phyloP scores from a whole-genome alignment of 2,797 vertebrate species.

The Podarcis lilfordi region DNA sequence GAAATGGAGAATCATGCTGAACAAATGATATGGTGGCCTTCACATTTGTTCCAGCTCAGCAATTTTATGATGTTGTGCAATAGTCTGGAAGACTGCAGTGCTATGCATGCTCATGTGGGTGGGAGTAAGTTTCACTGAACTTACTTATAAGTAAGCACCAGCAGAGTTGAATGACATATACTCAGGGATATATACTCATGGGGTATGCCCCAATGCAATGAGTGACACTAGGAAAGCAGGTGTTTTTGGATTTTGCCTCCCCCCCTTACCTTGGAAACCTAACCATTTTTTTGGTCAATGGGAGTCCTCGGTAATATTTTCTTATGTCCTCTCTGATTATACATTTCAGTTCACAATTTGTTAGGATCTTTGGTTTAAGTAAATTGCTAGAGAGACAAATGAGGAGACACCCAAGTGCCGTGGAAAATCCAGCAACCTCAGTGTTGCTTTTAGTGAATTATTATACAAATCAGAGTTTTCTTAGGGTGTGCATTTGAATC shows the following conservation, averaged over 20 bases:
- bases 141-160: background rate
- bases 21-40: background rate
- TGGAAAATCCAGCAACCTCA: background rate
- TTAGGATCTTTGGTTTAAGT: background rate
- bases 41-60: background rate
- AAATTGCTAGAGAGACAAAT: background rate
- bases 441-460: background rate
- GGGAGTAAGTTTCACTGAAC: background rate
- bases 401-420: background rate
- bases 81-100: background rate
- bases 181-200: too few relatives aligned
- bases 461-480: slow-evolving; percentile 2
- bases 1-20: background rate
- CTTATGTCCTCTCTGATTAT: background rate
- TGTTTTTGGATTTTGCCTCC: background rate
- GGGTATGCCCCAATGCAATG: background rate
- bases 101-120: background rate
- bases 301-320: background rate
- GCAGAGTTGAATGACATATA: background rate
- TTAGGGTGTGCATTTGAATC: background rate
- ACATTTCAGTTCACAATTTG: background rate
- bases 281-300: background rate
- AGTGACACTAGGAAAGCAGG: background rate
- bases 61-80: background rate
- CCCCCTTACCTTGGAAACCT: background rate